Evolutionary conservation across 1,140 invertebrate genomes (phyloP), one percentile per base, ranked within the genome.

Genomic region (Spodoptera litura): DNA sequence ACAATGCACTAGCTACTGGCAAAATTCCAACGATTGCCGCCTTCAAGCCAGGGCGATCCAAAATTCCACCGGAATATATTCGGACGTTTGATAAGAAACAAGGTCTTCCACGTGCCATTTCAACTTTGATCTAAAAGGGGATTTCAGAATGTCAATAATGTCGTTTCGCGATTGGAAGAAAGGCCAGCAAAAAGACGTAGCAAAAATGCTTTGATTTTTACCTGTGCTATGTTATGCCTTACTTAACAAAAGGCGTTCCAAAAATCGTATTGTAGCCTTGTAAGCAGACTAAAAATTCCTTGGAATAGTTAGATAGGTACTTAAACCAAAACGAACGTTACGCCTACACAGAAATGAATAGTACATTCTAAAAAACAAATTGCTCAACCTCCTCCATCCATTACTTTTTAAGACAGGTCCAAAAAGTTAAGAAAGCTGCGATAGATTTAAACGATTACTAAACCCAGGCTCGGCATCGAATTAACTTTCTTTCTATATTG

Each of bases 1-100:
- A 86, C 85, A 86, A 84, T 87, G 80, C 87, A 85, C 82, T 84
- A 81, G 79, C 78, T 72, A 80, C 81, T 89, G 88, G 88, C 87
- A 84, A 84, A 80, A 82, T 82, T 85, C 88, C 88, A 89, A 79
- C 78, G 78, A 82, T 83, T 81, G 72, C 59, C 72, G 66, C 77
- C 78, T 77, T 38, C 84, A 79, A 49, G 53, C 76, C 81, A 70
- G 15, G 56, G 56, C 53, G 27, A 78, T 78, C 79, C 78, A 74
- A 83, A 80, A 81, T 87, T 85, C 85, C 68, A 80, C 81, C 80
- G 77, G 81, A 86, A 85, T 84, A 85, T 88, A 88, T 85, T 82
- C 81, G 52, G 78, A 75, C 81, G 77, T 77, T 81, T 81, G 85
- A 87, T 88, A 88, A 87, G 79, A 83, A 74, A 83, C 78, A 75